Base-by-base conservation (phyloP, 2,797 vertebrate species). In the Coregonus ussuriensis region DNA sequence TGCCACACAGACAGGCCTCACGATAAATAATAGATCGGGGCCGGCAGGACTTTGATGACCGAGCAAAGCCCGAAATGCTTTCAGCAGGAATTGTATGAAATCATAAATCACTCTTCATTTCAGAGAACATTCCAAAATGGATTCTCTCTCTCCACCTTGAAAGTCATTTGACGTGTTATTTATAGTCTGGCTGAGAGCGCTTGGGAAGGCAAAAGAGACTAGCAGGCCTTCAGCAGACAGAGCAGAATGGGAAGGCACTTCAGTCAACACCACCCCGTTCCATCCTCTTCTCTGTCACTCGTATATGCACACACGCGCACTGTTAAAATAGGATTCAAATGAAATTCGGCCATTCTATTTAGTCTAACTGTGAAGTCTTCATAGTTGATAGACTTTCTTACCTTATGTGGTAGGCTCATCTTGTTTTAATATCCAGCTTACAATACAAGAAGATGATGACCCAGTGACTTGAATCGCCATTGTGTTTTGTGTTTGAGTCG, bases 141-240 rank as follows among this genome's bases (percentile, higher is more conserved):
- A 94, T 93, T 93, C 93, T 92, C 90, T 94, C 94, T 95, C 52
- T 59, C 91, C 91, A 95, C 93, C 94, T 95, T 95, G 92, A 94
- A 95, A 95, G 93, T 95, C 93, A 95, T 95, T 95, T 93, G 89
- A 93, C 86, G 85, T 89, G 93, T 95, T 95, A 95, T 95, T 95
- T 96, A 95, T 95, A 95, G 95, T 93, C 85, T 83, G 87, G 77
- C 87, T 92, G 74, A n/a, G 13, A 67, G 4, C 65, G 11, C 62
- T 70, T 41, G 59, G 68, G 51, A 63, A 65, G 37, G 70, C 74
- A 11, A 74, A 18, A 63, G 7, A 59, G 1, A 52, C 71, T 51
- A 52, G 71, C 59, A 56, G 66, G 37, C 53, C 77, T 76, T 18
- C 33, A 21, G 74, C 25, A 21, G 33, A 54, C 56, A 51, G 66